Evolutionary conservation across 2,888 invertebrate species (phyloP).

Genomic region (Aphidoletes aphidimyza): DNA sequence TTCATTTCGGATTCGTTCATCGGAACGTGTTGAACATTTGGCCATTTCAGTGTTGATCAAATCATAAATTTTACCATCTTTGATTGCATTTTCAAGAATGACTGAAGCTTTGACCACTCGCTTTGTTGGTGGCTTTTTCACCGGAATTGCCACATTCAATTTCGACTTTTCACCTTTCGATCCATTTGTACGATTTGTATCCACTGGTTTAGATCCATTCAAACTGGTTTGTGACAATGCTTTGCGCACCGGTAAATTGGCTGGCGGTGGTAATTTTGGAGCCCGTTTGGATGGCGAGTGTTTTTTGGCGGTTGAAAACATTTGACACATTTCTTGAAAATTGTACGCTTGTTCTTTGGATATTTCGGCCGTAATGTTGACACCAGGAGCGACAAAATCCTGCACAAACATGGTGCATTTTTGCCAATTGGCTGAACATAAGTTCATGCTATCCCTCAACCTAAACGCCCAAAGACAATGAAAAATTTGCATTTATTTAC

Average conservation of each 20-base stretch:
- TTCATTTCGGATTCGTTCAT: neutral
- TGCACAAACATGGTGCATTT: slow-evolving; percentile 7
- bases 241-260: neutral
- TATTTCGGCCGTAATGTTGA: neutral
- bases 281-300: neutral
- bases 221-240: neutral
- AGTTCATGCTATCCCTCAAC: neutral
- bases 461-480: neutral
- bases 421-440: neutral
- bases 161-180: neutral
- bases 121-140: neutral
- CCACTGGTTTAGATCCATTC: neutral
- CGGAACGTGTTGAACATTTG: neutral
- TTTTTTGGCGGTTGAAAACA: neutral
- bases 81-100: neutral
- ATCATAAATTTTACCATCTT: neutral
- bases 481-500: too few species aligned
- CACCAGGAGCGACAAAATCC: neutral
- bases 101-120: neutral
- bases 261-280: neutral
- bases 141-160: neutral
- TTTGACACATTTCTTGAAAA: slow-evolving; percentile 18
- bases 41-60: neutral
- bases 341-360: neutral
- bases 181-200: neutral